Evolutionary conservation across 2,888 invertebrate genomes (phyloP).

Genomic region (Autographa pulchrina): DNA sequence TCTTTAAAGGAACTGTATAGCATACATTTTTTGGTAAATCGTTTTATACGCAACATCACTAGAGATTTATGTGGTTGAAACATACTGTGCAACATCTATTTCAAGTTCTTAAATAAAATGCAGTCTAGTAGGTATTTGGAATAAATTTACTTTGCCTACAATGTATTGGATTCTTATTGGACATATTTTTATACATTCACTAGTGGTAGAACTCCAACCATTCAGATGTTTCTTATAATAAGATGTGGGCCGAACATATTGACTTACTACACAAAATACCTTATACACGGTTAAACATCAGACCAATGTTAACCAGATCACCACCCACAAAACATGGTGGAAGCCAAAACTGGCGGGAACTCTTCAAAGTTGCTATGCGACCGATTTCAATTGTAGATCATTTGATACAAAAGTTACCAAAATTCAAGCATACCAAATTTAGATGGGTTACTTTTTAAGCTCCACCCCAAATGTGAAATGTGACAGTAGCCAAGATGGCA

Average conservation of each 20-base stretch:
- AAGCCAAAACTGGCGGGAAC: slow-evolving; percentile 20
- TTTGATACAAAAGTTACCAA: slow-evolving; percentile 11
- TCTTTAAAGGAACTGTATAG: too few relatives aligned
- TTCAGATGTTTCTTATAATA: slow-evolving; percentile 1
- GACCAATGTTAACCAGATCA: slow-evolving; percentile 26
- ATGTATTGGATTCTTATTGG: background rate
- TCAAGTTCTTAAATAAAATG: too few relatives aligned
- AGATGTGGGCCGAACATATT: slow-evolving; percentile 4
- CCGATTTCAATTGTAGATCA: slow-evolving; percentile 38
- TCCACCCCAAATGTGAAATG: slow-evolving; percentile 72
- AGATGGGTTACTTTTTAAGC: slow-evolving; percentile 65
- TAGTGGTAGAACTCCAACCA: background rate
- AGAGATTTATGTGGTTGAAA: too few relatives aligned
- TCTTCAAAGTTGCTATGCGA: slow-evolving; percentile 25
- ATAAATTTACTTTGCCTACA: background rate
- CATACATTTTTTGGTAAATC: too few relatives aligned
- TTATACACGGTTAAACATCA: background rate
- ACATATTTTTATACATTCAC: background rate
- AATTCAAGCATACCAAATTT: slow-evolving; percentile 56
- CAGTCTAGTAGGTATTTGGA: background rate
- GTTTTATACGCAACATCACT: too few relatives aligned
- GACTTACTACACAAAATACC: background rate
- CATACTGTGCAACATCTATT: too few relatives aligned
- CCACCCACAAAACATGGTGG: slow-evolving; percentile 33
- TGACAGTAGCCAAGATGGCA: slow-evolving; percentile 80